Conservation (phyloP, 1,140 invertebrate genomes). For the Bombyx mandarina region DNA sequence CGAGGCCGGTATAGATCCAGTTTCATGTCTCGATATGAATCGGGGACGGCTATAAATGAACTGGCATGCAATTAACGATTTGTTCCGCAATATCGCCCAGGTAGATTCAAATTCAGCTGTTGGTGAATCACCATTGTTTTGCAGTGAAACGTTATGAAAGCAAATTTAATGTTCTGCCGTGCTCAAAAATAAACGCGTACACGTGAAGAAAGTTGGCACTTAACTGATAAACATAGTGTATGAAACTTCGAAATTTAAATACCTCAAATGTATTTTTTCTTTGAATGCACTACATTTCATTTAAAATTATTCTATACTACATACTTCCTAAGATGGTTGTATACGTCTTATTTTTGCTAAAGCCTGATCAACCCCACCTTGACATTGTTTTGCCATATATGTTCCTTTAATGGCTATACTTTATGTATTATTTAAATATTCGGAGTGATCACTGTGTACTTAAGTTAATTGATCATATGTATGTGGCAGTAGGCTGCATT, state of each 20-base stretch:
- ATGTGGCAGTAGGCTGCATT: no score
- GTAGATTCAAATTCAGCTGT: constrained; percentile 23
- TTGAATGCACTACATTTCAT: no score
- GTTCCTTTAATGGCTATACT: no score
- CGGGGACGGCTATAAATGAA: constrained; percentile 46
- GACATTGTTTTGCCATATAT: no score
- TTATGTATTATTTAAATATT: no score
- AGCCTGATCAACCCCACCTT: no score
- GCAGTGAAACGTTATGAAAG: constrained; percentile 22
- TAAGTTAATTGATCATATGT: no score
- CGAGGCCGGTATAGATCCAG: constrained; percentile 25
- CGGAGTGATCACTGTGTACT: no score
- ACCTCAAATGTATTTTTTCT: not conserved
- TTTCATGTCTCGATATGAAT: constrained; percentile 48
- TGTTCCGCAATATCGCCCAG: constrained; percentile 30
- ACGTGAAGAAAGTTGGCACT: constrained; percentile 20
- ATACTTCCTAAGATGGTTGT: no score
- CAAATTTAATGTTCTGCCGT: constrained; percentile 6
- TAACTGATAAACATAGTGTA: constrained; percentile 11
- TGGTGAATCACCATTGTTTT: constrained; percentile 46
- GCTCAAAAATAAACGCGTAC: constrained; percentile 13
- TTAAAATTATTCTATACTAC: no score
- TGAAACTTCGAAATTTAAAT: not conserved
- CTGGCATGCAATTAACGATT: constrained; percentile 38
- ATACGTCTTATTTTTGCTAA: no score